Evolutionary conservation across 2,797 vertebrate species (phyloP).

Genomic region (Ammospiza maritima): DNA sequence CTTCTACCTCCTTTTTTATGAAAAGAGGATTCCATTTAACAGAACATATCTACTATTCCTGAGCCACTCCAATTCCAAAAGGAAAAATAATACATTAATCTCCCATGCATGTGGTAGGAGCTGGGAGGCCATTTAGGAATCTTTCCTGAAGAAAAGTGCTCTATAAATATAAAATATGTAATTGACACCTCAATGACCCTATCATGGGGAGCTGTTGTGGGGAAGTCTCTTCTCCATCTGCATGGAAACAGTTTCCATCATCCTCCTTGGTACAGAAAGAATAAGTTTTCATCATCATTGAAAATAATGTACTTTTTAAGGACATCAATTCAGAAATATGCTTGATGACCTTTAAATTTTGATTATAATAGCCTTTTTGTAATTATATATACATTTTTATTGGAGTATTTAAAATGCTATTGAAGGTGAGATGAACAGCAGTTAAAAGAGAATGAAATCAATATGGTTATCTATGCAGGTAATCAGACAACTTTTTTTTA

Average conservation of each 20-base stretch:
- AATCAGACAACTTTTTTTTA: not conserved
- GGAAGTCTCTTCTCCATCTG: not conserved
- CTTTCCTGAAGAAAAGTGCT: slow-evolving; percentile 4
- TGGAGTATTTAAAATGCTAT: not conserved
- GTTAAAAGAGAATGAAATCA: slow-evolving; percentile 3
- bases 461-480: not conserved
- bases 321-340: not conserved
- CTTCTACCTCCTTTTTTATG: not conserved
- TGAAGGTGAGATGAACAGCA: not conserved
- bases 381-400: not conserved
- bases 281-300: not conserved
- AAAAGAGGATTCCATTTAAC: not conserved
- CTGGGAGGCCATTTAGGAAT: not conserved
- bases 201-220: not conserved
- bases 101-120: not conserved
- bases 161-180: slow-evolving; percentile 18
- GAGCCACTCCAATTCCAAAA: not conserved
- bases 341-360: not conserved
- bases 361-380: not conserved
- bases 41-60: not conserved
- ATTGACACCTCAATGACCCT: slow-evolving; percentile 13
- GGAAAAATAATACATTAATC: not conserved
- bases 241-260: not conserved
- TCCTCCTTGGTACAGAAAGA: not conserved
- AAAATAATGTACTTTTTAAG: not conserved